Base-by-base conservation (phyloP, 2,797 vertebrate genomes). In the Anas bahamensis region DNA sequence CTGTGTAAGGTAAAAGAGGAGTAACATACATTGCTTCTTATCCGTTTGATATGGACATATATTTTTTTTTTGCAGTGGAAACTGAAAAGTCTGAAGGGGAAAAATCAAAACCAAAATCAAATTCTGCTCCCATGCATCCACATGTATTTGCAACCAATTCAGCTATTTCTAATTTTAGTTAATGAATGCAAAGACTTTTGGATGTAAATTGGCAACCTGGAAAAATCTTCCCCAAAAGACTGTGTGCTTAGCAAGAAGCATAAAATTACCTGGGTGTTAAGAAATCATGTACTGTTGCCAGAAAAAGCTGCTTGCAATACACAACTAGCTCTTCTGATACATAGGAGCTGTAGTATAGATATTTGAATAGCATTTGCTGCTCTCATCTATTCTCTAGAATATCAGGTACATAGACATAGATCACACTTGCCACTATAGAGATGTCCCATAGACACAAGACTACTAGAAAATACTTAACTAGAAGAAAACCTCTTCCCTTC, bases 401-500 rank as follows among this genome's bases (percentile, higher is more conserved):
- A 87, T 85, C 29, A 57, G 21, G 9, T 33, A 66, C 55, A 10
- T 0, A 75, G 79, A 77, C 56, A 48, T 1, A 53, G 72, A 73
- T 90, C 77, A 85, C 42, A 23, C 70, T 83, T 92, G 70, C 29
- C 92, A 59, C 46, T 70, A 5, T 5, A 46, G 76, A 41, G 79
- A 83, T 90, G 80, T 75, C 63, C 35, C 5, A 6, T 39, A 37
- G 64, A 29, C 42, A 89, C 29, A 59, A 29, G 61, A 52, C 64
- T 56, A 72, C 55, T 66, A 37, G 42, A 41, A 94, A 85, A 71
- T 37, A 71, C 3, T 46, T 68, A 74, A 78, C 46, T 11, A 37
- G 65, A 31, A 74, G 31, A 87, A 94, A 93, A 64, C 74, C 55
- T 91, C 71, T 59, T 84, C 69, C 33, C 57, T 86, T 93, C 74